Evolutionary conservation across 2,797 vertebrate genomes (phyloP), one percentile per base, ranked within the genome.

Genomic region (Lagocephalus sceleratus): DNA sequence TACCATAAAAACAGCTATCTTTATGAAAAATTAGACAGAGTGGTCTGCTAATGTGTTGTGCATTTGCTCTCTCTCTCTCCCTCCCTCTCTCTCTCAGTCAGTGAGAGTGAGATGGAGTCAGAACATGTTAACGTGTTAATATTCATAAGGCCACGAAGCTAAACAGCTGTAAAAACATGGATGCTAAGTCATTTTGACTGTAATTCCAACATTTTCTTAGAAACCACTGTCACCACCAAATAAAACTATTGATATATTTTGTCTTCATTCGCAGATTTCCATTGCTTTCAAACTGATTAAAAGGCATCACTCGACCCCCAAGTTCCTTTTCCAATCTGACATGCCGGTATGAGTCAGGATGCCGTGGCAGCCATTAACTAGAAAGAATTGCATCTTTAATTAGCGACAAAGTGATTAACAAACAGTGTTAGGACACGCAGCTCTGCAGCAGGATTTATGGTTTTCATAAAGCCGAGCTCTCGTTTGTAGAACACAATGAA

Each of bases 141-240:
- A 88, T 88, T 83, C 77, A 84, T 76, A 55, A 63, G 48, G 46
- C 60, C 70, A 65, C 61, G 50, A 65, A 79, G 81, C 80, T 81
- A 82, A 88, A 85, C 73, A 81, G 75, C 79, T 79, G 75, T 54
- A 71, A 76, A 82, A 86, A 78, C 85, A 84, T 75, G 78, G 75
- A 85, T 77, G 72, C 83, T 88, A 85, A 85, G 89, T 91, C 85
- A 88, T 73, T 70, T 55, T 71, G 78, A 88, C 75, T 86, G 78
- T 82, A 87, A 88, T 86, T 83, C 70, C 81, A 66, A 83, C 83
- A 81, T 82, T 84, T 87, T 88, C 78, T 84, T 86, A 84, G 85
- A 87, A 88, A 90, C 76, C 76, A 83, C 74, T 83, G n/a, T 84
- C 75, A 79, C 55, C 14, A 61, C 63, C 70, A 82, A 63, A 79